Conservation (phyloP, 1,140 invertebrate genomes). For the Brachionus calyciflorus region DNA sequence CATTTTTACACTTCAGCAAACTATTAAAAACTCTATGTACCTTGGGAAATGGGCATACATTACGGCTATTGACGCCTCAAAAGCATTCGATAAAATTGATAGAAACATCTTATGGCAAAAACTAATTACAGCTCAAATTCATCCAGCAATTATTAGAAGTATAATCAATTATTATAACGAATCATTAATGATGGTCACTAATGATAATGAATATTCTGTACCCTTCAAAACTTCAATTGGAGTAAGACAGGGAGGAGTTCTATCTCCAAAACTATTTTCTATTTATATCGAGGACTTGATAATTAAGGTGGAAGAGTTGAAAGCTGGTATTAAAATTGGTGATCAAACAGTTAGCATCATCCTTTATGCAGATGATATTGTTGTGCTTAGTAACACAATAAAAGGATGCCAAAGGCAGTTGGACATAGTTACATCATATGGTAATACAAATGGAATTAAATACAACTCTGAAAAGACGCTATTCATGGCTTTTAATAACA, state of each 20-base stretch:
- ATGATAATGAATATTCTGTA: conserved; percentile 16
- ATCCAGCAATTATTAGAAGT: background rate
- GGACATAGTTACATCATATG: no score
- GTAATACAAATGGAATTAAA: no score
- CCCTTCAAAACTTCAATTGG: background rate
- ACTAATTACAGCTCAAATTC: background rate
- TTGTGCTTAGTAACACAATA: background rate
- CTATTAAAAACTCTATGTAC: background rate
- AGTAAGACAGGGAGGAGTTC: background rate
- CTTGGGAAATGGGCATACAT: background rate
- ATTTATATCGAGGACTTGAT: background rate
- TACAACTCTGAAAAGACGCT: no score
- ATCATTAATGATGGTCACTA: background rate
- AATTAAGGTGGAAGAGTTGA: background rate
- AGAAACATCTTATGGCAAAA: conserved; percentile 1
- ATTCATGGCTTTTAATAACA: no score
- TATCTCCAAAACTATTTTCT: conserved; percentile 9
- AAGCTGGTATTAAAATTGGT: background rate
- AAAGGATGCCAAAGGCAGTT: no score
- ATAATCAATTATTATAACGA: background rate
- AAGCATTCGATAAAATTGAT: background rate
- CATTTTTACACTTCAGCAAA: background rate
- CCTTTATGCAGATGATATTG: background rate
- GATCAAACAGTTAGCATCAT: background rate
- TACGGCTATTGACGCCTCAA: background rate